Evolutionary conservation across 2,888 invertebrate genomes (phyloP).

Genomic region (Nowickia ferox): DNA sequence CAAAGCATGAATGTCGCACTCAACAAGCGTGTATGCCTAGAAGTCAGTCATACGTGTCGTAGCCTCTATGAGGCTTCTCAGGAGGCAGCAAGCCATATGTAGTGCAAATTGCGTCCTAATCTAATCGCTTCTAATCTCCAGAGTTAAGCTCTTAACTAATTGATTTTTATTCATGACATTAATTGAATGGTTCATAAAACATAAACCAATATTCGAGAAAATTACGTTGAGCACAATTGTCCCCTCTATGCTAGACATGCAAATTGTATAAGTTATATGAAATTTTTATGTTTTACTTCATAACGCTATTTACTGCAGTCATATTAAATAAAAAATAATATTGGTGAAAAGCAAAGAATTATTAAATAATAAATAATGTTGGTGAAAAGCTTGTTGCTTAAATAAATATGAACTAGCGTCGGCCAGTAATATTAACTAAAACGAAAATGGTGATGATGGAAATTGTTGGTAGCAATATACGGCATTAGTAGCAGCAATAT

Average conservation of each 20-base stretch:
- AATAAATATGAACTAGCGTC: constrained; percentile 9
- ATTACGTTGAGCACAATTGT: constrained; percentile 33
- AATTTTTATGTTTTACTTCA: constrained; percentile 4
- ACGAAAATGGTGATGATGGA: constrained; percentile 21
- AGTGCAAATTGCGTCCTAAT: no score
- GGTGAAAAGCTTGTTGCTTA: background rate
- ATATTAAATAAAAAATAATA: constrained; percentile 56
- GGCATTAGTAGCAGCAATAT: constrained; percentile 48
- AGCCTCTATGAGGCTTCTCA: no score
- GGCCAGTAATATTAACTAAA: constrained; percentile 15
- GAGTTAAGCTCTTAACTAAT: no score
- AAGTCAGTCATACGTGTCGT: no score
- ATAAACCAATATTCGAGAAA: constrained; percentile 36
- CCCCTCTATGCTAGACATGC: constrained; percentile 57
- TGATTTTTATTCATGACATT: no score
- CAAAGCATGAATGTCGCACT: no score
- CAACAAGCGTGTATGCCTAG: no score
- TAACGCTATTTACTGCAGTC: constrained; percentile 27
- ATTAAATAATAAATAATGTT: no score
- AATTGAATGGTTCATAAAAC: constrained; percentile 12
- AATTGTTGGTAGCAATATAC: constrained; percentile 51
- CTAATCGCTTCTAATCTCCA: no score
- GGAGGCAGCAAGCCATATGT: no score
- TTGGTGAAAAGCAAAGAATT: constrained; percentile 12
- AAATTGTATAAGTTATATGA: constrained; percentile 50